A percentile compares a stretch with the other conserved stretches of the same genome.
Conservation (phyloP, 2,797 vertebrate species). For the Arrhamphus sclerolepis region DNA sequence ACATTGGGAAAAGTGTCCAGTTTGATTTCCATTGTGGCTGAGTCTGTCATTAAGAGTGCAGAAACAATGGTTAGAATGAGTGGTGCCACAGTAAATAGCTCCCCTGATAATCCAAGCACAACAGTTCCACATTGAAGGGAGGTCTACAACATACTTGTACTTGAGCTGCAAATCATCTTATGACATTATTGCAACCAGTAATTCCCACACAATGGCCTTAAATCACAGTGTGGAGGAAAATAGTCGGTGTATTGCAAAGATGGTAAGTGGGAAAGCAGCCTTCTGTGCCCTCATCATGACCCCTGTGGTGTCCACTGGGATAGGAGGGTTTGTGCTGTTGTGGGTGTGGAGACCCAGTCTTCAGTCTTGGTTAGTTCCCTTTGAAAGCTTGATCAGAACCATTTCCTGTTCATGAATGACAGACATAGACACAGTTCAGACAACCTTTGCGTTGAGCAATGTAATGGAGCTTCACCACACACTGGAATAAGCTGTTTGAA, state of each 20-base stretch:
- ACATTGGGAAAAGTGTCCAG: conserved; percentile 64
- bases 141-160: conserved; percentile 28
- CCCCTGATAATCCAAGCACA: conserved; percentile 77
- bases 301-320: conserved; percentile 39
- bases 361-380: too few relatives aligned
- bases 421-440: too few relatives aligned
- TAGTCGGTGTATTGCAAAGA: conserved; percentile 45
- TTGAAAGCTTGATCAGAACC: too few relatives aligned
- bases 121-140: conserved; percentile 62
- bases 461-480: too few relatives aligned
- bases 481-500: too few relatives aligned
- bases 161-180: conserved; percentile 67
- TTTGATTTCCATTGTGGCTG: conserved; percentile 75
- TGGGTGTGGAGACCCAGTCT: conserved; percentile 32
- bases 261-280: conserved; percentile 58
- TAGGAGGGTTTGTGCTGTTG: conserved; percentile 53
- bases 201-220: conserved; percentile 73
- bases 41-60: conserved; percentile 76
- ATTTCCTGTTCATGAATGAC: too few relatives aligned
- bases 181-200: conserved; percentile 66
- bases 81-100: conserved; percentile 76
- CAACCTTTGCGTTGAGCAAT: too few relatives aligned
- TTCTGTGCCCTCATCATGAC: conserved; percentile 55
- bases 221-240: conserved; percentile 56
- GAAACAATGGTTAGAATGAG: conserved; percentile 79